Evolutionary conservation across 2,888 invertebrate genomes (phyloP).

Genomic region (Pheosia tremula): DNA sequence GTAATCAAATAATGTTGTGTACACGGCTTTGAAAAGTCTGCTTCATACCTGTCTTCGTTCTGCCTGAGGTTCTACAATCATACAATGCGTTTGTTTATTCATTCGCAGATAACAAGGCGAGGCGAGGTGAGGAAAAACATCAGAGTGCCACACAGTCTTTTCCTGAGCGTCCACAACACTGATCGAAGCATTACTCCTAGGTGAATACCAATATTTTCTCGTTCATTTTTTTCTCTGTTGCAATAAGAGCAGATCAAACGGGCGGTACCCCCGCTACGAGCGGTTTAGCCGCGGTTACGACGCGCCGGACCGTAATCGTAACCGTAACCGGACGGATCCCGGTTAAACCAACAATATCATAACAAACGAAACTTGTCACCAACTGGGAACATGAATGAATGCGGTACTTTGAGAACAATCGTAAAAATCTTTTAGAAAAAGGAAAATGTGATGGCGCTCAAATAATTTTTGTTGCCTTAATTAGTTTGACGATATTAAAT

Average conservation of each 20-base stretch:
- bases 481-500: too few species aligned
- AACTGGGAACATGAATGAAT: constrained; percentile 8
- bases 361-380: constrained; percentile 36
- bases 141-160: background rate
- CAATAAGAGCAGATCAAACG: constrained; percentile 22
- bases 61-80: background rate
- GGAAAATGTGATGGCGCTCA: too few species aligned
- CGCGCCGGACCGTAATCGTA: constrained; percentile 27
- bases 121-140: background rate
- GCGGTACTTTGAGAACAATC: constrained; percentile 10
- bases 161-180: background rate
- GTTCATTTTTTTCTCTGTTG: constrained; percentile 2
- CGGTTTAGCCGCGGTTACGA: constrained; percentile 22
- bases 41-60: too few species aligned
- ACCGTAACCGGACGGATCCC: constrained; percentile 43
- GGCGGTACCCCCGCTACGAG: constrained; percentile 17
- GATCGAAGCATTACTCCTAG: constrained; percentile 6
- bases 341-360: constrained; percentile 59
- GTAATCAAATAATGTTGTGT: too few species aligned
- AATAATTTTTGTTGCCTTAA: too few species aligned
- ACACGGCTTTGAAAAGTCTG: too few species aligned
- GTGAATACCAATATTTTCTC: constrained; percentile 3
- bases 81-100: background rate
- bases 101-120: background rate
- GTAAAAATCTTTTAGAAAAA: too few species aligned